Evolutionary conservation across 1,140 invertebrate genomes (phyloP), one percentile per base, ranked within the genome.

Genomic region (Drosophila pruinosa): DNA sequence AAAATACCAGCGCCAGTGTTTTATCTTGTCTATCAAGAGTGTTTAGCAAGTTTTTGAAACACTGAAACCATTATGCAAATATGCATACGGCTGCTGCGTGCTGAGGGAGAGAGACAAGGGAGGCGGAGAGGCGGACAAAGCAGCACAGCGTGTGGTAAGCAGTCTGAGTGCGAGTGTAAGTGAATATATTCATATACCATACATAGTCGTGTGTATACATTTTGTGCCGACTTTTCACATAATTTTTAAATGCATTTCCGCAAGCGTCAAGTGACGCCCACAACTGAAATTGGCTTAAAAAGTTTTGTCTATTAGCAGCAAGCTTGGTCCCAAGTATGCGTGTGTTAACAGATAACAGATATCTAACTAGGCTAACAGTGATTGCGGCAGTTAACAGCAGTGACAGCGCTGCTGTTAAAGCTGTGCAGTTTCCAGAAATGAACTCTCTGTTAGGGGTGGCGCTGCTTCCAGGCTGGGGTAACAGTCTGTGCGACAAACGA

Each of bases 11-110:
- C 52, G 78, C 82, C 83, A 78, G 78, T 89, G 75, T 88, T 88
- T 88, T 88, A 88, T 88, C 82, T 88, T 88, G 82, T 88, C 83
- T 88, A 88, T 89, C 82, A 88, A 89, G 78, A 88, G 83, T 89
- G 82, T 88, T 88, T 88, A 88, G 82, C 82, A 88, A 88, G 83
- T 88, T 88, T 82, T 88, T 88, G 75, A 72, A 82, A 82, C 78
- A 89, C 71, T 81, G 83, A 56, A 88, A 80, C 83, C 82, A 88
- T 88, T 88, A 88, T 88, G 83, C 83, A 89, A 88, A 88, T 88
- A 89, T 88, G 82, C 78, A 86, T 82, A 82, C 75, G 64, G 53
- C 45, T 48, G 45, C 45, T 28, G 24, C 22, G 24, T 12, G 3
- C 14, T 28, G 12, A 8, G 24, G 24, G 24, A 24, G 15, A 17